Conservation (phyloP, 2,888 invertebrate species). For the Anarsia innoxiella region DNA sequence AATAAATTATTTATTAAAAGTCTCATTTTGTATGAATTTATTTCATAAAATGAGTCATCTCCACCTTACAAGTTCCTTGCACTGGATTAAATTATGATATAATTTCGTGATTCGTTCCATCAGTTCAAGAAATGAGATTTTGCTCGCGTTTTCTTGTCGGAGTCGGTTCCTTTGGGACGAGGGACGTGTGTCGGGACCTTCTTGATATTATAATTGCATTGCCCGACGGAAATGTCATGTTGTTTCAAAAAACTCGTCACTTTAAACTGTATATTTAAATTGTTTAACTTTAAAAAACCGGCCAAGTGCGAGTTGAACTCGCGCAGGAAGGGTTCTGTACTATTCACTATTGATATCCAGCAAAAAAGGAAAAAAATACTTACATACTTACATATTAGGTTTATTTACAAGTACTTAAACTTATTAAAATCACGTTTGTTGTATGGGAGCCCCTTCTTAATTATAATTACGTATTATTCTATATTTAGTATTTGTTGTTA, state of each 20-base stretch:
- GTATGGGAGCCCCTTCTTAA: no score
- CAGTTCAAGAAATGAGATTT: constrained; percentile 7
- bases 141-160: constrained; percentile 5
- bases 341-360: no score
- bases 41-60: no score
- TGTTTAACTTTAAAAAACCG: background rate
- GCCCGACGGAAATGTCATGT: constrained; percentile 3
- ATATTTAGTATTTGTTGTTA: no score
- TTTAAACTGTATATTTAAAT: background rate
- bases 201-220: constrained; percentile 7
- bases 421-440: no score
- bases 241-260: background rate
- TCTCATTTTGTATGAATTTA: no score
- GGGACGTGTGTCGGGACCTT: background rate
- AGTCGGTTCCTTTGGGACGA: constrained; percentile 5
- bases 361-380: constrained; percentile 34
- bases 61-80: background rate
- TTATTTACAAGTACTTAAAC: no score
- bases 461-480: no score
- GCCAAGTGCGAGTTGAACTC: no score
- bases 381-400: no score
- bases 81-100: constrained; percentile 10
- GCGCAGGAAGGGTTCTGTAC: no score
- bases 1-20: no score
- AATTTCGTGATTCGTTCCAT: constrained; percentile 11